Conservation (phyloP, 2,888 invertebrate species). For the Brenthis daphne region DNA sequence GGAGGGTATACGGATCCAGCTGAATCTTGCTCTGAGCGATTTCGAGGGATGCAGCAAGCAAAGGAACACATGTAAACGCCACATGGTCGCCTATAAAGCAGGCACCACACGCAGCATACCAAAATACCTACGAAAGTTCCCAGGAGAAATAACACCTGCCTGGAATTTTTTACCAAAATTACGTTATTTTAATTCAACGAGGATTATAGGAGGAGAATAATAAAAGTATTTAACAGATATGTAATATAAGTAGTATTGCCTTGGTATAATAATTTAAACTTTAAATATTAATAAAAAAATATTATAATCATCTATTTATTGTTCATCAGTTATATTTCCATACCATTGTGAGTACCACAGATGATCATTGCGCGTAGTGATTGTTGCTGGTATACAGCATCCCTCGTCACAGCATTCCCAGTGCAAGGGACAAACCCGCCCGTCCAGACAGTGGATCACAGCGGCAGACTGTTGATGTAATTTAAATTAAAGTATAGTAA, state of each 20-base stretch:
- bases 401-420: conserved; percentile 89
- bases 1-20: conserved; percentile 91
- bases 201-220: neutral
- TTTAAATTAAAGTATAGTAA: neutral
- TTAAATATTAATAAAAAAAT: neutral
- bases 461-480: conserved; percentile 54
- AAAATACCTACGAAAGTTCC: conserved; percentile 86
- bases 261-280: neutral
- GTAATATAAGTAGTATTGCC: neutral
- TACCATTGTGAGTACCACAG: conserved; percentile 73
- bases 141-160: conserved; percentile 86
- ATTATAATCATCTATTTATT: neutral
- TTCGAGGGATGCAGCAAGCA: conserved; percentile 71
- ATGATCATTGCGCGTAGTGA: conserved; percentile 68
- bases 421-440: conserved; percentile 86
- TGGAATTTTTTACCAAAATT: conserved; percentile 44
- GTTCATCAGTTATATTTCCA: conserved; percentile 34
- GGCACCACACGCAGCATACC: conserved; percentile 86
- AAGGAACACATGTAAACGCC: conserved; percentile 62
- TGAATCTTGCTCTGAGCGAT: conserved; percentile 87
- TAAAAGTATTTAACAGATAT: no score
- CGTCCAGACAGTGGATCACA: conserved; percentile 80
- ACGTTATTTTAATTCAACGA: neutral
- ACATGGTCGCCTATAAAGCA: conserved; percentile 59
- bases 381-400: conserved; percentile 82